Base-by-base conservation (phyloP, 2,797 vertebrate species). In the Salarias fasciatus region DNA sequence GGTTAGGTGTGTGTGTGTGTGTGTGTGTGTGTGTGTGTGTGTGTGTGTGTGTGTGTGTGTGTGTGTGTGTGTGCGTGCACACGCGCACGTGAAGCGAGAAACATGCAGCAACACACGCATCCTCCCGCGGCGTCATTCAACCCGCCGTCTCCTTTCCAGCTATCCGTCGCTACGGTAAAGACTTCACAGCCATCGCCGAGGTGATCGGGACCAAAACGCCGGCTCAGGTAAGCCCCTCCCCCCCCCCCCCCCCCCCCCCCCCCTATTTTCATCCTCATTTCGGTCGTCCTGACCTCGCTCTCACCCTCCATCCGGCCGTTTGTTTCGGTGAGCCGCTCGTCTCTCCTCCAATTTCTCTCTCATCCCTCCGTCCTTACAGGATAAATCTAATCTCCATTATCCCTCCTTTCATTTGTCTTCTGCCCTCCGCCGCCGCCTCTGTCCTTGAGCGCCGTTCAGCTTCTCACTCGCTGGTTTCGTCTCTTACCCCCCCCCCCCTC, bases 201-300 rank as follows among this genome's bases (percentile, higher is more conserved):
- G 95, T 96, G 80, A 95, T 97, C 2, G 94, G 95, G 51, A 97
- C 94, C 72, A 97, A 97, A 87, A 97, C 94, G 0, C 86, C 94
- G 1, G 91, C 94, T 52, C 96, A 97, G 88, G 95, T 97, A 80
- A 93, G 94, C 79, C 82, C 90, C 6, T 86, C 18, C 18, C 18
- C 18, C 3, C 18, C 18, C 18, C 18, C 2, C 3, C 18, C 18
- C 2, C 3, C 18, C 2, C 24, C 18, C 2, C 3, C 18, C 18
- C 2, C 3, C 18, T 2, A 24, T 91, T 79, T 92, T 92, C 11
- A 30, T 33, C 12, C 0, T 36, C 18, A 33, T 11, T 49, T 3
- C 49, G 1, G 33, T 3, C 24, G 9, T 24, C 56, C 29, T 60
- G 46, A 64, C 64, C 51, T 66, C 43, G 18, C 18, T 54, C 15